A percentile compares a stretch with the other conserved stretches of the same genome.
Evolutionary conservation across 2,797 vertebrate genomes (phyloP).

Genomic region (Schizopygopsis malacanthus): DNA sequence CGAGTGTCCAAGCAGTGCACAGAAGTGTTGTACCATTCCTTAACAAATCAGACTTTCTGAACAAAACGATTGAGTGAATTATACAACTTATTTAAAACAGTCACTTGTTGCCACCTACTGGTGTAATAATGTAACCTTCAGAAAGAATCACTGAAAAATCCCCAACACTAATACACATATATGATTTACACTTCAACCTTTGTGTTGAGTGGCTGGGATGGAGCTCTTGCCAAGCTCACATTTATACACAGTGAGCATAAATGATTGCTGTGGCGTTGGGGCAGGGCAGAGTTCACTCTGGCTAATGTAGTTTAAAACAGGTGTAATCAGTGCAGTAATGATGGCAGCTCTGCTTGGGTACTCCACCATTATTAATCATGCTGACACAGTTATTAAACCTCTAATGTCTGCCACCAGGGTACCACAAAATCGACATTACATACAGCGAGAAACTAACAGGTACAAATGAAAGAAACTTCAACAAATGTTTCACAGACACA

Average conservation of each 20-base stretch:
- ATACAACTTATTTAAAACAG: not conserved
- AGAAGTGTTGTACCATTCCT: not conserved
- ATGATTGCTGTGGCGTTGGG: slow-evolving; percentile 25
- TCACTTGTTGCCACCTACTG: not conserved
- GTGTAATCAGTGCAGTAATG: slow-evolving; percentile 73
- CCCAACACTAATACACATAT: not conserved
- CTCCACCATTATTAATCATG: slow-evolving; percentile 71
- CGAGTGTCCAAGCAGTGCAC: not conserved
- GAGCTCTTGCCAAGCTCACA: not conserved
- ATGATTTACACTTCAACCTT: not conserved
- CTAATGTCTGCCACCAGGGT: slow-evolving; percentile 55
- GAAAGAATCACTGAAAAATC: not conserved
- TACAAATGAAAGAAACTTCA: not conserved
- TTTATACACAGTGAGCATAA: slow-evolving; percentile 21
- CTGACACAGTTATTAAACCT: slow-evolving; percentile 64
- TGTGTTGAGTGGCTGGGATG: not conserved
- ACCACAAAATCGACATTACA: slow-evolving; percentile 39
- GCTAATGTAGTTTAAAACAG: slow-evolving; percentile 66
- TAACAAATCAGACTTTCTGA: not conserved
- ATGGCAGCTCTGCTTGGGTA: slow-evolving; percentile 64
- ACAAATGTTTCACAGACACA: slow-evolving; percentile 50
- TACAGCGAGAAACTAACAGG: not conserved
- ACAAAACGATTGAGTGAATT: not conserved
- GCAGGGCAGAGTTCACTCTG: slow-evolving; percentile 54
- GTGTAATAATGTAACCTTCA: not conserved